These are phyloP conservation scores for Rousettus madagascariensis DNA, from an alignment of 2,797 vertebrate species.

Conservation along the genomic window DNA sequence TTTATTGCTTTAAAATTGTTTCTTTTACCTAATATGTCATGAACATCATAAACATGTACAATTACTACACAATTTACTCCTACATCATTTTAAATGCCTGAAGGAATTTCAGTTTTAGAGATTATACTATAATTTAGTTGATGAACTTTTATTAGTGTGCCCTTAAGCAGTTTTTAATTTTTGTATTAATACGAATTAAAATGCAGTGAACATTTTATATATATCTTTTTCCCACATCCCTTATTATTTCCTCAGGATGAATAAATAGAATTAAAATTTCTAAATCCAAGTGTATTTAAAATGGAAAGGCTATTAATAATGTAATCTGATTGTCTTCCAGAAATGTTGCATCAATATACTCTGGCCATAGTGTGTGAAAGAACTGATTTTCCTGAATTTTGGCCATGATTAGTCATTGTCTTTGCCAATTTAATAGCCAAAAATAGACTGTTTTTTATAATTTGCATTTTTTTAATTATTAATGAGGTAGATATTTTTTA, in stretches of 20 bases:
- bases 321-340: not conserved
- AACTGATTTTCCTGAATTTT: not conserved
- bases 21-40: not conserved
- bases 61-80: not conserved
- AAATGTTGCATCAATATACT: not conserved
- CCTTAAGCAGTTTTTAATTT: not conserved
- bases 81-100: not conserved
- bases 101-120: not conserved
- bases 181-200: not conserved
- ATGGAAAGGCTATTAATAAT: not conserved
- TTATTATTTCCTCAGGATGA: not conserved
- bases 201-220: not conserved
- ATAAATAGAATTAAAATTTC: not conserved
- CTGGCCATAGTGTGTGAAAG: not conserved
- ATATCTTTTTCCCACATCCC: not conserved
- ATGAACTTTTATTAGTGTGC: not conserved
- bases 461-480: not conserved
- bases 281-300: not conserved
- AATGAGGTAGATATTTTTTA: not conserved
- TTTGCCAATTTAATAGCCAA: not conserved
- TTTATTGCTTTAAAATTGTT: not conserved
- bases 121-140: slow-evolving; percentile 1
- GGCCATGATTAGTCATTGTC: not conserved
- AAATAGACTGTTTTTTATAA: not conserved
- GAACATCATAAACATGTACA: not conserved